Base-by-base conservation (phyloP, 2,797 vertebrate genomes). In the Mareca strepera region DNA sequence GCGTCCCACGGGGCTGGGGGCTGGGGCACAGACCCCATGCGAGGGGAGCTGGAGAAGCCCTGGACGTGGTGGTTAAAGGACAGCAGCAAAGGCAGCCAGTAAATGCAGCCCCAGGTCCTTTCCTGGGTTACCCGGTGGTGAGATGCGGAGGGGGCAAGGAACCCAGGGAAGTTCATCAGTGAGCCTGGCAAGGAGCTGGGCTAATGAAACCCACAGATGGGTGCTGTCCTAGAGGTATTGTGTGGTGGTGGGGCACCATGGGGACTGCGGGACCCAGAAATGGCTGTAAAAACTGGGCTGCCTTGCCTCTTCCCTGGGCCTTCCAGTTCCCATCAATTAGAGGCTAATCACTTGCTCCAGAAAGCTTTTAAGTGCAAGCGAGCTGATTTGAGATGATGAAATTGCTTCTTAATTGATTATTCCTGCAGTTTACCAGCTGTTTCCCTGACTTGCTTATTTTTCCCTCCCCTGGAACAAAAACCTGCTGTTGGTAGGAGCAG, bases 331-430 rank as follows among this genome's bases (percentile, higher is more conserved):
- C 88, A 94, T 93, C 79, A 92, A 95, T 96, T 84, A 96, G 21
- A 91, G 59, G 66, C 28, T 89, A 94, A 96, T 93, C 58, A 37
- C 83, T 84, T 96, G 67, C 76, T 93, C 90, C 92, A 82, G 74
- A 93, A 96, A 88, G 86, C 89, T 92, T 96, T 92, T 91, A 94
- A 96, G 75, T 86, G 85, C 39, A 66, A 96, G 74, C 58, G 86
- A 83, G 78, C 68, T 88, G 89, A 92, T 77, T 94, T 62, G 73
- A 73, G 85, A 94, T 91, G 73, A 95, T 95, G 91, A 94, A 94
- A 92, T 88, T 88, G 44, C 90, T 86, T 92, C 68, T 82, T 96
- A 95, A 95, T 95, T 96, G 91, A 96, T 96, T 96, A 94, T 91
- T 94, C 91, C 93, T 93, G 93, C 89, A 67, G 92, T 85, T 95